phyloP scores from a whole-genome alignment of 2,797 vertebrate genomes.

The Darevskia mixta region DNA sequence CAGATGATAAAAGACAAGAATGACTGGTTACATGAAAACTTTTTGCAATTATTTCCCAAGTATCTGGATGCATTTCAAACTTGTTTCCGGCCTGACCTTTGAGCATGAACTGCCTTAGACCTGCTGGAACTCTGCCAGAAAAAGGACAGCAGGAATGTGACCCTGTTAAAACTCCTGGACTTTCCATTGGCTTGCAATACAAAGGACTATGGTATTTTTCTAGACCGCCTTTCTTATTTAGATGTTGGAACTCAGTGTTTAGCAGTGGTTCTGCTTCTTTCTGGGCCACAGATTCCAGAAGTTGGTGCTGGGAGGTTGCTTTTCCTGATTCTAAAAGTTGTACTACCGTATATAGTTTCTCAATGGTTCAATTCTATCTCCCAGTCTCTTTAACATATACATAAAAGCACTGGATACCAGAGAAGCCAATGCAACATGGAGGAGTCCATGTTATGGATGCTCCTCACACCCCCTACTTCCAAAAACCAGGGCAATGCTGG shows the following conservation, averaged over 20 bases:
- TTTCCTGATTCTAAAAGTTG: neutral
- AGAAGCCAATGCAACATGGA: neutral
- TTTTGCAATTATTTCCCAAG: conserved; percentile 8
- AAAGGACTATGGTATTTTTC: neutral
- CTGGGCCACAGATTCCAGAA: neutral
- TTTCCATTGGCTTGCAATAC: neutral
- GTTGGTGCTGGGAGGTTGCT: neutral
- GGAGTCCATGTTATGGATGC: neutral
- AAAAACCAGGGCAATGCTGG: too few relatives aligned
- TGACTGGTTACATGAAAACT: neutral
- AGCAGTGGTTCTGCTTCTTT: neutral
- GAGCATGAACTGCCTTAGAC: neutral
- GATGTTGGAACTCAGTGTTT: neutral
- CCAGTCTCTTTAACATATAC: neutral
- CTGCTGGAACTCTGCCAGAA: neutral
- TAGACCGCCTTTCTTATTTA: neutral
- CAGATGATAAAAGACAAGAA: conserved; percentile 13
- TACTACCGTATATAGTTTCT: neutral
- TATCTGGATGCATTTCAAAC: neutral
- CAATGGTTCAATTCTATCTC: neutral
- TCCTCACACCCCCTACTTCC: too few relatives aligned
- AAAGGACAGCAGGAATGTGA: neutral
- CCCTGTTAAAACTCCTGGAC: neutral
- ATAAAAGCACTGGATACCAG: neutral
- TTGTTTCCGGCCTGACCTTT: neutral